These are phyloP conservation scores for Drosophila peninsularis DNA, from an alignment of 2,888 invertebrate genomes.

Conservation along the genomic window DNA sequence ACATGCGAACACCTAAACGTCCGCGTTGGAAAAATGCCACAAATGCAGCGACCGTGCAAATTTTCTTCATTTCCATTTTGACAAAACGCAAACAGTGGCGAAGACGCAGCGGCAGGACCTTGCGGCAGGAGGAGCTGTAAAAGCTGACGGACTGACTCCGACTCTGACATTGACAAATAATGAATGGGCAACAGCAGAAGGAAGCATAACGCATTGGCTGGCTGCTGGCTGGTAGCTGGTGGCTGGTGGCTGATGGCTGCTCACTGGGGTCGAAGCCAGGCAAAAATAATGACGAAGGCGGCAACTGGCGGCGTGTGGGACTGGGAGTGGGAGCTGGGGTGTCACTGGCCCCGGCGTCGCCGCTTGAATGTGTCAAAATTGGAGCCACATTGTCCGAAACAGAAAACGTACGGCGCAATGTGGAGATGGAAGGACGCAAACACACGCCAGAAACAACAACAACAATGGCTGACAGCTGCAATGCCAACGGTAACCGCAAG, in stretches of 20 bases:
- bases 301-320: neutral
- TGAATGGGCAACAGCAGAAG: constrained; percentile 71
- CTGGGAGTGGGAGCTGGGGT: neutral
- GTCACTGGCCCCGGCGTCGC: constrained; percentile 55
- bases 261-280: constrained; percentile 3
- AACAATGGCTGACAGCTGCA: constrained; percentile 62
- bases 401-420: constrained; percentile 73
- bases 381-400: constrained; percentile 84
- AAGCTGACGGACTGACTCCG: constrained; percentile 80
- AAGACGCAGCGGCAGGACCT: constrained; percentile 29
- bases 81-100: constrained; percentile 80
- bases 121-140: constrained; percentile 28
- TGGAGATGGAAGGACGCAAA: constrained; percentile 54
- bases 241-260: neutral
- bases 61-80: constrained; percentile 83
- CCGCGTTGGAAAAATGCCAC: constrained; percentile 78
- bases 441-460: neutral
- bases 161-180: constrained; percentile 83
- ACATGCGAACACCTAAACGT: constrained; percentile 82
- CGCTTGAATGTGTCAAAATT: constrained; percentile 83
- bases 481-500: constrained; percentile 63
- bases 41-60: constrained; percentile 82
- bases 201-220: constrained; percentile 58
- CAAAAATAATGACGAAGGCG: constrained; percentile 57
- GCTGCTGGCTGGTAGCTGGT: constrained; percentile 9